phyloP scores from a whole-genome alignment of 37 sponge, comb jelly and placozoan genomes.

The Aplysina aerophoba region DNA sequence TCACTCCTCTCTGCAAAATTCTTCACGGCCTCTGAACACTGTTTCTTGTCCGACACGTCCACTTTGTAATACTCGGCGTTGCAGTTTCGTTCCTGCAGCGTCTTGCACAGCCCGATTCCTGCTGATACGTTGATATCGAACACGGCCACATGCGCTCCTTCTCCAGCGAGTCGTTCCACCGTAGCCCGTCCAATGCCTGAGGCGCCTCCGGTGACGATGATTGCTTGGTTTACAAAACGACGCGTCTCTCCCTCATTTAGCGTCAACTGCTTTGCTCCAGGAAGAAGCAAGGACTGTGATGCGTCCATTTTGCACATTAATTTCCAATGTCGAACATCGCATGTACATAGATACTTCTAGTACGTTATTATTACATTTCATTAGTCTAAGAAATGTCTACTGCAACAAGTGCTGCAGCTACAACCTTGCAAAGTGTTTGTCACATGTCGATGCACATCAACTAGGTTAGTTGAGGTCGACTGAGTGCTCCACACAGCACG shows the following conservation, averaged over 20 bases:
- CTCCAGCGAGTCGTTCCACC: slow-evolving; percentile 66
- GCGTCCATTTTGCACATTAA: no score
- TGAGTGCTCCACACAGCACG: no score
- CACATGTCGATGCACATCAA: no score
- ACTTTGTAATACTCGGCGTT: slow-evolving; percentile 49
- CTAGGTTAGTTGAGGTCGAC: no score
- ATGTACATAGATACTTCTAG: no score
- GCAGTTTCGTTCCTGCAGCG: background rate
- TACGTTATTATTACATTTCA: no score
- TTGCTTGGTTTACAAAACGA: background rate
- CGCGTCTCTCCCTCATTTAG: background rate
- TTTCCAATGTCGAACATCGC: no score
- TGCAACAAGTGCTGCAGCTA: no score
- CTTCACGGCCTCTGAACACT: slow-evolving; percentile 61
- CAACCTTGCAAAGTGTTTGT: no score
- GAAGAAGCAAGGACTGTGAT: background rate
- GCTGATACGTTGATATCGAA: slow-evolving; percentile 78
- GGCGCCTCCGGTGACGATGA: slow-evolving; percentile 54
- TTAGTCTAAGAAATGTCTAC: no score
- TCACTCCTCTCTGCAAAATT: slow-evolving; percentile 43
- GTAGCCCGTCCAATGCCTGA: slow-evolving; percentile 85
- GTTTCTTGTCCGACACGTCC: slow-evolving; percentile 74
- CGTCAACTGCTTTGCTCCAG: background rate
- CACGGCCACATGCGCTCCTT: slow-evolving; percentile 80
- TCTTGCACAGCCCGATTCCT: slow-evolving; percentile 11